Conservation (phyloP, 2,797 vertebrate genomes). For the Tokudaia muenninki region DNA sequence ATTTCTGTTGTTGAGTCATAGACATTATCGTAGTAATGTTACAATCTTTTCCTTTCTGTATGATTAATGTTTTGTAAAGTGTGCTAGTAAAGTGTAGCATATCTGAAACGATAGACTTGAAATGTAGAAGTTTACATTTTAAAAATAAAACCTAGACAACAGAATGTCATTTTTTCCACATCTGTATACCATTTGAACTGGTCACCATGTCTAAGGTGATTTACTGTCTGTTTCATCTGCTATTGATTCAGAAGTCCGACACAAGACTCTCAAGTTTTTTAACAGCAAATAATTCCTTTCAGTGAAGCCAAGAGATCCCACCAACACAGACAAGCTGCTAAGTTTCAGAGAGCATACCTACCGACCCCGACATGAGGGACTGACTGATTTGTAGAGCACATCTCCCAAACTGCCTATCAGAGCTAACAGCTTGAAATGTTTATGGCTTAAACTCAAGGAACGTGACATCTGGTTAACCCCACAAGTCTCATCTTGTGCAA, state of each 20-base stretch:
- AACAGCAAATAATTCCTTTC: slow-evolving; percentile 58
- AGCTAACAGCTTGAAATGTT: slow-evolving; percentile 50
- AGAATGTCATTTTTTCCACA: slow-evolving; percentile 79
- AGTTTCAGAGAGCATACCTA: slow-evolving; percentile 22
- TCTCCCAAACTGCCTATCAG: slow-evolving; percentile 57
- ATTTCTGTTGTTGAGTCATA: slow-evolving; percentile 86
- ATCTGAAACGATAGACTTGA: slow-evolving; percentile 79
- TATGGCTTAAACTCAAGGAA: slow-evolving; percentile 48
- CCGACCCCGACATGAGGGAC: slow-evolving; percentile 18
- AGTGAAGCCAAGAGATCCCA: slow-evolving; percentile 20
- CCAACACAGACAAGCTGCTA: not conserved
- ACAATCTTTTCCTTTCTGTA: slow-evolving; percentile 84
- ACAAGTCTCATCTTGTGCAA: slow-evolving; percentile 49
- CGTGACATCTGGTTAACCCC: slow-evolving; percentile 36
- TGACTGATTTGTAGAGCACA: slow-evolving; percentile 8
- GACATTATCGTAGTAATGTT: slow-evolving; percentile 77
- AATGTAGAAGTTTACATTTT: slow-evolving; percentile 81
- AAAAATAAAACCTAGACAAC: slow-evolving; percentile 81
- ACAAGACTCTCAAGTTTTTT: not conserved
- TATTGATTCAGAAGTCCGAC: slow-evolving; percentile 83
- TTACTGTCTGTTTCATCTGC: slow-evolving; percentile 84
- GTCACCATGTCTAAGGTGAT: slow-evolving; percentile 84
- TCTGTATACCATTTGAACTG: slow-evolving; percentile 76
- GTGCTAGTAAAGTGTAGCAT: slow-evolving; percentile 76
- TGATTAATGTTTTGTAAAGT: slow-evolving; percentile 83